phyloP scores from a whole-genome alignment of 2,113 vertebrate genomes.

The Brachypodius melanocephalos region DNA sequence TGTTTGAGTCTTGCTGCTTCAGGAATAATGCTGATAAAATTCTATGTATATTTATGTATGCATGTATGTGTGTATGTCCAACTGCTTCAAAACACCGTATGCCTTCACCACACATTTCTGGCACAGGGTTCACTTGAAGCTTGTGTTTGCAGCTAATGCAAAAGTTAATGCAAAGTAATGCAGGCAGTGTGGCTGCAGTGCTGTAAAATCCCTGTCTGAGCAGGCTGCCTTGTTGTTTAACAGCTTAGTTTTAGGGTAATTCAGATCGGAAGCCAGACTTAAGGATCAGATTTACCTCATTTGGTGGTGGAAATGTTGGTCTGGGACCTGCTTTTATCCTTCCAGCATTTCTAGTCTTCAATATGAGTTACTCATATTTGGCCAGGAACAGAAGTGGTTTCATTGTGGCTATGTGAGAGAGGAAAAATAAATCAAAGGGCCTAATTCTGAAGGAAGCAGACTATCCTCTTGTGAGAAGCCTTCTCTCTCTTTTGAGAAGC shows the following conservation, averaged over 20 bases:
- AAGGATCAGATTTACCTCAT: not conserved
- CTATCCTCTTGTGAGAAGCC: not conserved
- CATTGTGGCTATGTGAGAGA: not conserved
- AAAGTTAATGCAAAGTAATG: not conserved
- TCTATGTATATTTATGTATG: not conserved
- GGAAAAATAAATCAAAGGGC: conserved; percentile 3
- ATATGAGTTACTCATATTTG: not conserved
- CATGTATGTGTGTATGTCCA: not conserved
- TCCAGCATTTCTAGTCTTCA: not conserved
- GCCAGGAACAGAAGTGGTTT: not conserved
- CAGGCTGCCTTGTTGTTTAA: not conserved
- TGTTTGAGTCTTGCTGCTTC: not conserved
- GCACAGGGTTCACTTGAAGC: not conserved
- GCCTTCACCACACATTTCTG: not conserved
- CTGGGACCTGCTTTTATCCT: not conserved
- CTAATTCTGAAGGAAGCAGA: not conserved
- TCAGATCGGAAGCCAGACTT: not conserved
- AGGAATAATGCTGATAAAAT: not conserved
- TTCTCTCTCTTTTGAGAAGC: not conserved
- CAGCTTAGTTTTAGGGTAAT: not conserved
- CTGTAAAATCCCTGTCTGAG: not conserved
- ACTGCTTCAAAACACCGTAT: not conserved
- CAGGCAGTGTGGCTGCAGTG: not conserved
- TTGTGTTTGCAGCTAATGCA: not conserved
- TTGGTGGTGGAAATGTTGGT: not conserved